phyloP scores from a whole-genome alignment of 2,113 vertebrate species.

The Cygnus buccinator region DNA sequence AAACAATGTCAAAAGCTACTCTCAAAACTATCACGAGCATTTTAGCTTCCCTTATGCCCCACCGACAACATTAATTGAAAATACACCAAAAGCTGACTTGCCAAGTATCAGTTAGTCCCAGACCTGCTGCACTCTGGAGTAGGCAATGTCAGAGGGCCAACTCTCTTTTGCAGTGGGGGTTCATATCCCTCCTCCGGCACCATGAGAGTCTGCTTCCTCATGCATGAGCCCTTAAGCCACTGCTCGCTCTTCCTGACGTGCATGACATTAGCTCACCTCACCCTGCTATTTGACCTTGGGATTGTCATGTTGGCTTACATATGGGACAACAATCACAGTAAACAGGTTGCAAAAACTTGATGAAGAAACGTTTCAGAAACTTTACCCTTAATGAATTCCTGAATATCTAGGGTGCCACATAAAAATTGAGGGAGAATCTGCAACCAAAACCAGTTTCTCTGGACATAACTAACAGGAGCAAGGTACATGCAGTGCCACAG shows the following conservation, averaged over 20 bases:
- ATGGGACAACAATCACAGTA: neutral
- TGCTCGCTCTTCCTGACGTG: neutral
- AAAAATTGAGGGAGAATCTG: neutral
- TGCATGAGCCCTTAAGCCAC: neutral
- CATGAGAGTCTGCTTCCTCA: neutral
- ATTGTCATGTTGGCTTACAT: neutral
- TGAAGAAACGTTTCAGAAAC: neutral
- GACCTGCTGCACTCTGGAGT: neutral
- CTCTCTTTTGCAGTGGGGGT: neutral
- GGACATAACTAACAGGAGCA: neutral
- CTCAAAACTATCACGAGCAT: neutral
- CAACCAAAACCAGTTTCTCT: neutral
- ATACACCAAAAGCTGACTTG: neutral
- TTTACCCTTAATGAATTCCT: neutral
- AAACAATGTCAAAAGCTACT: neutral
- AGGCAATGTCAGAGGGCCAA: neutral
- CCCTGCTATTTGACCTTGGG: neutral
- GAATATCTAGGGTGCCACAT: neutral
- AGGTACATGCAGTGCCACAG: neutral
- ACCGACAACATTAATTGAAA: neutral
- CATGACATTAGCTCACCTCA: neutral
- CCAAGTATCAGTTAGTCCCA: neutral
- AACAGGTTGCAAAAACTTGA: neutral
- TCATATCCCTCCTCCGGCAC: neutral
- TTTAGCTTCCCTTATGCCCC: neutral